Base-by-base conservation (phyloP, 1,140 invertebrate species). In the Lysiphlebus fabarum region DNA sequence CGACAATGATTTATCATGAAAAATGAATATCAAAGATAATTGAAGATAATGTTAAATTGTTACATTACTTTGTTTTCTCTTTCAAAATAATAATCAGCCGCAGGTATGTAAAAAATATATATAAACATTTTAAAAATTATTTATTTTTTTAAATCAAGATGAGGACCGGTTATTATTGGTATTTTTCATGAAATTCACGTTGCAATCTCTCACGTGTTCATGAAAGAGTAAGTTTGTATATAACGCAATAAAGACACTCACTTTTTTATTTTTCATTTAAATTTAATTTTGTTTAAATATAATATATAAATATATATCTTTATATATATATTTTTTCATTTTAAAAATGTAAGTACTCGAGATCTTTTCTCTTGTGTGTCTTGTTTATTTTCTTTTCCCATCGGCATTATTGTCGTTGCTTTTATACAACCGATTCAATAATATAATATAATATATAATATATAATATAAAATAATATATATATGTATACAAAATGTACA, bases 401-500 rank as follows among this genome's bases (percentile, higher is more conserved):
- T 56, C 54, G 34, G 47, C 54, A 56, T 56, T 56, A 56, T 56
- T 56, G 54, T 56, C 54, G 43, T 44, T 34, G 44, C 43, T 43
- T 56, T 34, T 38, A 51, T 54, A 54, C 36, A 54, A 42, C 26
- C 37, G 41, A 12, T 54, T 42, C 41, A 17, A 43, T 26, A 26
- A 48, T n/a, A n/a, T n/a, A n/a, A n/a, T n/a, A n/a, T n/a, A n/a
- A n/a, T 26, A 26, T 26, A 26, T 26, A 26, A 26, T 26, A 26
- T 26, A 26, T 26, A 26, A 26, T 26, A 26, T 26, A 26, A 26
- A n/a, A n/a, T n/a, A n/a, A n/a, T n/a, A n/a, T n/a, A n/a, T n/a
- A n/a, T n/a, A n/a, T n/a, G n/a, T 26, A 26, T 26, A 26, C 17
- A 26, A 26, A 26, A 26, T 4, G 17, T 26, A 26, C 9, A 48